phyloP scores from a whole-genome alignment of 2,113 vertebrate species.

The Aramus guarauna region DNA sequence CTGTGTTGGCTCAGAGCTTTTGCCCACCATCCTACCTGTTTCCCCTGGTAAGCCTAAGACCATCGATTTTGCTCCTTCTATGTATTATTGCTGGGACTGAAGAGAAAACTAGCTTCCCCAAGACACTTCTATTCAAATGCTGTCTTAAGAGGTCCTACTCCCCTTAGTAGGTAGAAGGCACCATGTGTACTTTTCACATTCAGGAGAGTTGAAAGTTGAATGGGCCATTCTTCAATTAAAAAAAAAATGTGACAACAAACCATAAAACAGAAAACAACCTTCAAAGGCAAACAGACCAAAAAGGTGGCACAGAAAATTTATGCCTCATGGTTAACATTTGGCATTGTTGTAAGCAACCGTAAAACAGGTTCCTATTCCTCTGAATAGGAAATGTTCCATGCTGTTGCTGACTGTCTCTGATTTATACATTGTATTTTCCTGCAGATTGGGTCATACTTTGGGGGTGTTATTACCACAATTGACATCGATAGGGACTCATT shows the following conservation, averaged over 20 bases:
- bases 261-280: not conserved
- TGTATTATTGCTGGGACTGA: not conserved
- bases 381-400: not conserved
- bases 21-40: not conserved
- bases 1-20: not conserved
- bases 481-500: conserved; percentile 84
- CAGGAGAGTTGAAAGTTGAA: not conserved
- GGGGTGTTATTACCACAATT: conserved; percentile 88
- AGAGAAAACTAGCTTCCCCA: not conserved
- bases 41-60: not conserved
- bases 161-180: not conserved
- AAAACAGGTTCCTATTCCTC: not conserved
- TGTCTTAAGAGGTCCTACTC: not conserved
- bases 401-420: not conserved
- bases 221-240: not conserved
- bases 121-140: not conserved
- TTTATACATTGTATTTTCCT: not conserved
- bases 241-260: not conserved
- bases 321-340: not conserved
- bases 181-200: not conserved
- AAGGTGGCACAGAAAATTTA: not conserved
- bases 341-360: not conserved
- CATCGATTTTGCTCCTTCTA: not conserved
- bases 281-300: not conserved
- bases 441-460: conserved; percentile 96